Evolutionary conservation across 2,113 vertebrate species (phyloP).

Genomic region (Arizona elegans): DNA sequence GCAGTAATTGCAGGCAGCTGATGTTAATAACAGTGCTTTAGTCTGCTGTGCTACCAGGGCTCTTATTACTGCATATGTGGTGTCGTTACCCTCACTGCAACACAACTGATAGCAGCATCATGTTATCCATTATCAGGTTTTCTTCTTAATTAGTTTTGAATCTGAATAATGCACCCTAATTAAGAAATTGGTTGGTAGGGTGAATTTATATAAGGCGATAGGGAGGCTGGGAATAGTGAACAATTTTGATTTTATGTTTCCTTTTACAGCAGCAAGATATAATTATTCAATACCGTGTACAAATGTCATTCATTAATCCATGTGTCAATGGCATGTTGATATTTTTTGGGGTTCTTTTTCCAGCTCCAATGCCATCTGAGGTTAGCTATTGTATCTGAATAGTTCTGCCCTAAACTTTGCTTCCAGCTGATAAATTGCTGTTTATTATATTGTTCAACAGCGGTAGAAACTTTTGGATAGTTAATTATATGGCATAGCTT

Average conservation of each 20-base stretch:
- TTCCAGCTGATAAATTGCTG: slow-evolving; percentile 83
- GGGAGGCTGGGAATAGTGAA: background rate
- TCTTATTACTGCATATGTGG: background rate
- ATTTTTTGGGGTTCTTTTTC: slow-evolving; percentile 74
- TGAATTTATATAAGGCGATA: background rate
- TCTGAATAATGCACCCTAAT: background rate
- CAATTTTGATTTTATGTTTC: background rate
- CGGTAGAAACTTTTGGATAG: slow-evolving; percentile 82
- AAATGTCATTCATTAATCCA: slow-evolving; percentile 69
- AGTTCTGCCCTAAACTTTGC: slow-evolving; percentile 78
- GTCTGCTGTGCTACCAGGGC: no score
- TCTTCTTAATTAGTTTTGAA: background rate
- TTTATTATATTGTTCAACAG: slow-evolving; percentile 86
- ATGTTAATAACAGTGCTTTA: no score
- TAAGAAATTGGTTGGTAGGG: background rate
- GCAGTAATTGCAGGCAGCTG: no score
- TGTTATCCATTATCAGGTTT: background rate
- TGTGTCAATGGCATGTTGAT: slow-evolving; percentile 77
- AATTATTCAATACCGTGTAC: background rate
- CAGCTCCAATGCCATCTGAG: slow-evolving; percentile 94
- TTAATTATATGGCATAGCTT: slow-evolving; percentile 78
- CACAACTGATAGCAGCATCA: background rate
- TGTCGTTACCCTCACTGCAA: background rate
- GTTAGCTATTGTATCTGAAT: slow-evolving; percentile 81
- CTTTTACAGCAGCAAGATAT: background rate